Evolutionary conservation across 2,888 invertebrate species (phyloP), one percentile per base, ranked within the genome.

Genomic region (Protophormia terraenovae): DNA sequence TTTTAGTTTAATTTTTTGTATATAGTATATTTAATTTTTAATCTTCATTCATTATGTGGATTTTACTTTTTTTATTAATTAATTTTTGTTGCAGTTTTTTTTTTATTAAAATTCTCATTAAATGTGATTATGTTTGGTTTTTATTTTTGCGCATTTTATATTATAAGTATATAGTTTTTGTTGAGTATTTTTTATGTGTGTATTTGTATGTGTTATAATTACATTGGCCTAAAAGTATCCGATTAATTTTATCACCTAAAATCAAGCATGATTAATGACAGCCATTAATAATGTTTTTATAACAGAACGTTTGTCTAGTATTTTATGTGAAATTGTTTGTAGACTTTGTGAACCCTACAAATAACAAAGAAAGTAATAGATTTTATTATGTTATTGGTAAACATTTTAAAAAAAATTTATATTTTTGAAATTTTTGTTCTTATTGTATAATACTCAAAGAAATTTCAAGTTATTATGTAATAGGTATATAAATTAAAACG

Each of bases 181-280:
- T 12, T 38, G 6, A 38, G 10, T 27, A 3, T 71, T 38, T 38
- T 16, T 16, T n/a, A 12, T 32, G 58, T 50, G 10, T 10, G 35
- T n/a, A 2, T 50, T 0, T 53, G 12, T 50, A 0, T 55, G 19
- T 71, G 55, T 27, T 55, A 22, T 79, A 75, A 75, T 83, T 79
- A 71, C 45, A 64, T 75, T 71, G 75, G 58, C 79, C 73, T 79
- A 55, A 79, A 75, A 83, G 62, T 64, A 79, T 75, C 45, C 73
- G 55, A 83, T 83, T 69, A 83, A 71, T 83, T 79, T 79, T 79
- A 79, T 79, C 79, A 83, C 73, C 69, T 79, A 62, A 53, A 75
- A 75, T 71, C 75, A 75, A 58, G 55, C 64, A 79, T 79, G 69
- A 84, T 79, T 84, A 71, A 84, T 79, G 75, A 32, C 62, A 24